Percentiles rank a stretch among this genome's conserved stretches.
These are phyloP conservation scores for Apogon talboti DNA, from an alignment of 2,797 vertebrate species.

Conservation along the genomic window DNA sequence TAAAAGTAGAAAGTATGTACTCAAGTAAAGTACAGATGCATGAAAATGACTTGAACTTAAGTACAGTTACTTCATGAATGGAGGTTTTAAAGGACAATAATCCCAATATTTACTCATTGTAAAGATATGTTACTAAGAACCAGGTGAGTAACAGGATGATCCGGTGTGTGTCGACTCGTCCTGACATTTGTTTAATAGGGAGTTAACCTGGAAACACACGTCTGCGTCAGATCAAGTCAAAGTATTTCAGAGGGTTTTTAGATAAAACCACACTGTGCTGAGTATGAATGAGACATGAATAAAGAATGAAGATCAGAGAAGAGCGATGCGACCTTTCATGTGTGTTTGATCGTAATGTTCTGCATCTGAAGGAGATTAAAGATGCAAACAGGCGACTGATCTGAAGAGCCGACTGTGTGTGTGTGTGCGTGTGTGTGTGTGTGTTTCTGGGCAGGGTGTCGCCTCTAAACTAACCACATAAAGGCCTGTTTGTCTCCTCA, in stretches of 20 bases:
- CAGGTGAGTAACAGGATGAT: slow-evolving; percentile 8
- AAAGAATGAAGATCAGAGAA: not conserved
- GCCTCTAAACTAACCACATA: slow-evolving; percentile 60
- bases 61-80: no score
- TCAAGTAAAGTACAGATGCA: no score
- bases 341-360: slow-evolving; percentile 1
- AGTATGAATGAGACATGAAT: not conserved
- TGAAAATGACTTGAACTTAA: no score
- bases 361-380: slow-evolving; percentile 30
- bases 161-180: not conserved
- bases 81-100: no score
- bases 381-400: slow-evolving; percentile 16
- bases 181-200: slow-evolving; percentile 47
- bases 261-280: not conserved
- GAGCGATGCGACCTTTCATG: slow-evolving; percentile 1
- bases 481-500: slow-evolving; percentile 63
- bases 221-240: not conserved
- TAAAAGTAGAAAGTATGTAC: no score
- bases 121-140: no score
- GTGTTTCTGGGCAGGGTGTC: slow-evolving; percentile 29
- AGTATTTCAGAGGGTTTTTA: not conserved
- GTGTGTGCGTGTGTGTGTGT: not conserved
- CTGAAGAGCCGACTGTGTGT: slow-evolving; percentile 6
- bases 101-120: no score
- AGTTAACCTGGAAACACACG: slow-evolving; percentile 5